phyloP scores from a whole-genome alignment of 2,113 vertebrate species.

The Garra rufa region DNA sequence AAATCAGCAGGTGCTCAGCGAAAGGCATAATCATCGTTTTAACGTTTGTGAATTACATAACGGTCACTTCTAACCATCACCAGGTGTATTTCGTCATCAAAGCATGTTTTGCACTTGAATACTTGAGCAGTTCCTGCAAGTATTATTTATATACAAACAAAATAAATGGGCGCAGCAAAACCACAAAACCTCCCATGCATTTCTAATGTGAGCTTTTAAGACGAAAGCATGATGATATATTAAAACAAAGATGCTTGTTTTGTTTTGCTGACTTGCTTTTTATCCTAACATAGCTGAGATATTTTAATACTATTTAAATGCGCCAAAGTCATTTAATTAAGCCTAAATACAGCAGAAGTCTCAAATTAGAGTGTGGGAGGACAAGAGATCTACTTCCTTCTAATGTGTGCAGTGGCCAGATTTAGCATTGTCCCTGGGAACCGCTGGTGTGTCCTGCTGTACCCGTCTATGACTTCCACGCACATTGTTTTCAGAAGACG shows the following conservation, averaged over 20 bases:
- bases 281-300: neutral
- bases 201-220: neutral
- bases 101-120: neutral
- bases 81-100: neutral
- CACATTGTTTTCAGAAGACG: constrained; percentile 44
- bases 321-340: constrained; percentile 11
- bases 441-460: neutral
- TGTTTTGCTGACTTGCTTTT: neutral
- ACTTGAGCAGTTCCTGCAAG: neutral
- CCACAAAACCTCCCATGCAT: neutral
- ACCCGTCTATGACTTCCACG: constrained; percentile 10
- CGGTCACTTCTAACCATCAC: neutral
- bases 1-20: neutral
- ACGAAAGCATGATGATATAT: neutral
- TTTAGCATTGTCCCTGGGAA: constrained; percentile 43
- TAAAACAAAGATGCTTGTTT: neutral
- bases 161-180: neutral
- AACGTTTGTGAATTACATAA: neutral
- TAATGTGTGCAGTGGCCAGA: constrained; percentile 19
- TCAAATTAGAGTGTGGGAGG: constrained; percentile 40
- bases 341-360: constrained; percentile 31
- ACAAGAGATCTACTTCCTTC: constrained; percentile 14
- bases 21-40: neutral
- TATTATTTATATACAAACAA: neutral
- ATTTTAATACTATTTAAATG: constrained; percentile 10